phyloP scores from a whole-genome alignment of 2,888 invertebrate genomes.

The Hoplodrina blanda region DNA sequence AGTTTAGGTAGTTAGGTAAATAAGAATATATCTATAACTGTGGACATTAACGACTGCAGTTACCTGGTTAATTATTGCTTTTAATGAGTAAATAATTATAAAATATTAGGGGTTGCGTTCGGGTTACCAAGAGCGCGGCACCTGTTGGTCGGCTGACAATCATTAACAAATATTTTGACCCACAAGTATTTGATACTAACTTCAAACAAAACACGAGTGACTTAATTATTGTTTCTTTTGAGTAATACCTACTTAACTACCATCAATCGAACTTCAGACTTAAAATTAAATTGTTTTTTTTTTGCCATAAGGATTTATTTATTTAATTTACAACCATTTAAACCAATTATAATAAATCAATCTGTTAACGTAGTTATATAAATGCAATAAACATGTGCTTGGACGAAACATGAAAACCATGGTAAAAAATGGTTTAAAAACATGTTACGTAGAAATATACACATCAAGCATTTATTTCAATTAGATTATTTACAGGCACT shows the following conservation, averaged over 20 bases:
- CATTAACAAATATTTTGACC: constrained; percentile 77
- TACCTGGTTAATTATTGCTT: constrained; percentile 73
- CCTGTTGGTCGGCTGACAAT: constrained; percentile 73
- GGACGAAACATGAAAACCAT: no score
- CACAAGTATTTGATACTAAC: constrained; percentile 65
- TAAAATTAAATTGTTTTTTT: no score
- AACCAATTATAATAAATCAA: no score
- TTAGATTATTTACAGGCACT: no score
- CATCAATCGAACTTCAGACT: background rate
- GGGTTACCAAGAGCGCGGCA: constrained; percentile 65
- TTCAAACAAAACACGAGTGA: constrained; percentile 29
- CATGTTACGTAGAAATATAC: no score
- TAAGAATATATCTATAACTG: no score
- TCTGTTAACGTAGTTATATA: no score
- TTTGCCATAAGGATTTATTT: no score
- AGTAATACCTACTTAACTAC: background rate
- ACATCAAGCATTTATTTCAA: no score
- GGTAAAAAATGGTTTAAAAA: no score
- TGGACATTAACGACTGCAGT: constrained; percentile 50
- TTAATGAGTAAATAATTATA: constrained; percentile 75
- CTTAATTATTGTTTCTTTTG: constrained; percentile 7
- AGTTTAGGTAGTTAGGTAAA: background rate
- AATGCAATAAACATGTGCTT: no score
- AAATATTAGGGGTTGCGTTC: constrained; percentile 71
- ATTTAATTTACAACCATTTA: no score